Evolutionary conservation across 2,888 invertebrate species (phyloP).

Genomic region (Adineta ricciae): DNA sequence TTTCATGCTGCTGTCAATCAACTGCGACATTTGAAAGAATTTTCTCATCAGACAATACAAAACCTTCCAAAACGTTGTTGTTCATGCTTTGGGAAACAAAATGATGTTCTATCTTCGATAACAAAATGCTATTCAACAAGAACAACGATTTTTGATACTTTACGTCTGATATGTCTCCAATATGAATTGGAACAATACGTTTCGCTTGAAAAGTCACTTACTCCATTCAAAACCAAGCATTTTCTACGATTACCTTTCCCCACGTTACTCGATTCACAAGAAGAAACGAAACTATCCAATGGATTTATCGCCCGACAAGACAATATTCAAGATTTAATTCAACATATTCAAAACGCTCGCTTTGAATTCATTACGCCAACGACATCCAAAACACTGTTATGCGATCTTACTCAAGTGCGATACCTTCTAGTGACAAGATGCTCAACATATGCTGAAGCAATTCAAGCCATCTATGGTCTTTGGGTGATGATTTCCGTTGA

Average conservation of each 20-base stretch:
- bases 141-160: neutral
- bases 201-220: neutral
- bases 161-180: neutral
- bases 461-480: neutral
- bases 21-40: neutral
- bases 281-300: neutral
- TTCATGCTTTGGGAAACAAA: neutral
- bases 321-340: neutral
- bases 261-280: neutral
- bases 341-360: neutral
- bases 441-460: neutral
- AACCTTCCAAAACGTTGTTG: neutral
- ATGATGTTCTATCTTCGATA: neutral
- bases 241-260: neutral
- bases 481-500: neutral
- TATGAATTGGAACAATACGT: neutral
- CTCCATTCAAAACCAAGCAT: neutral
- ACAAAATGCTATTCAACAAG: neutral
- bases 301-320: neutral
- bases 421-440: neutral
- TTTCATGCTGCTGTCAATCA: neutral
- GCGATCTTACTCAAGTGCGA: neutral
- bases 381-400: neutral
- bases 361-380: neutral
- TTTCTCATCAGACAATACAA: neutral